Percentiles rank a stretch among this genome's conserved stretches.
Evolutionary conservation across 1,140 invertebrate genomes (phyloP).

Genomic region (Euglossa dilemma): DNA sequence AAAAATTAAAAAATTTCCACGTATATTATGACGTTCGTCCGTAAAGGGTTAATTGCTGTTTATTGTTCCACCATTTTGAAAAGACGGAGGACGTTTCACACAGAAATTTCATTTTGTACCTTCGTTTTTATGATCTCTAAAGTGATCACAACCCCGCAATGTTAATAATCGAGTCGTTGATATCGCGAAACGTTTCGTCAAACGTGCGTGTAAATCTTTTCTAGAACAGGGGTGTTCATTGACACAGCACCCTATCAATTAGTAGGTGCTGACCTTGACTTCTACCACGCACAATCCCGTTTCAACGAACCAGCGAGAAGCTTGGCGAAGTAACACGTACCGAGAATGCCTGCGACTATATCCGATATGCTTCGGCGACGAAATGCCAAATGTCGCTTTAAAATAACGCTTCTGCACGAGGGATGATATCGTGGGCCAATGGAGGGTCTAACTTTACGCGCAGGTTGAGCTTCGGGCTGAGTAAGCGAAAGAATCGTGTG

Average conservation of each 20-base stretch:
- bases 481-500: no score
- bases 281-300: background rate
- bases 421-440: background rate
- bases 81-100: no score
- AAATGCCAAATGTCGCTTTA: slow-evolving; percentile 11
- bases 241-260: background rate
- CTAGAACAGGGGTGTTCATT: background rate
- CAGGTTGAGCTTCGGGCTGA: background rate
- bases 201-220: background rate
- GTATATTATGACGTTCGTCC: no score
- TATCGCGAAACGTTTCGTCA: background rate
- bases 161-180: background rate
- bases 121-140: no score
- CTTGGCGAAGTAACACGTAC: background rate
- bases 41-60: no score
- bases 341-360: background rate
- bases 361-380: background rate
- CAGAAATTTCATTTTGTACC: no score
- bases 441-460: background rate
- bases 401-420: background rate
- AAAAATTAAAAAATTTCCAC: no score
- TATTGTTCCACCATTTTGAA: no score
- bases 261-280: background rate
- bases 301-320: background rate
- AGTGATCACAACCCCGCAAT: no score